These are phyloP conservation scores for Orchesella flavescens DNA, from an alignment of 2,888 invertebrate genomes.

Conservation along the genomic window DNA sequence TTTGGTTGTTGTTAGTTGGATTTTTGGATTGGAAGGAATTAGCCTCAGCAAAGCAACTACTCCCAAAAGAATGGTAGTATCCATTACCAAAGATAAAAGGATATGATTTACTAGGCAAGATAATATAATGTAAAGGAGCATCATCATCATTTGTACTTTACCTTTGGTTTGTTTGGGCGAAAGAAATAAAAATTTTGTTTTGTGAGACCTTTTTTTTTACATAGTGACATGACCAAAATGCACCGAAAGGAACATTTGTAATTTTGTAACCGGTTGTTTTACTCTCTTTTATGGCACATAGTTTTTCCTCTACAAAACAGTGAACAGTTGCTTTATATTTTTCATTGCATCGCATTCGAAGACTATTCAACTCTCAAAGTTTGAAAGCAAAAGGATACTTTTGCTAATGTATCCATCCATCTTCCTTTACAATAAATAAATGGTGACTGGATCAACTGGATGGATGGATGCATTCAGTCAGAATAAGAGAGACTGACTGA, in stretches of 20 bases:
- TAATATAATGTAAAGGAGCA: no score
- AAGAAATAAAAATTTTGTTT: background rate
- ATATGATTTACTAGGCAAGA: no score
- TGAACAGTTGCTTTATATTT: background rate
- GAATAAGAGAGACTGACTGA: slow-evolving; percentile 1
- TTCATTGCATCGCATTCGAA: slow-evolving; percentile 8
- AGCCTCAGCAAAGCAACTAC: no score
- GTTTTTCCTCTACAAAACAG: background rate
- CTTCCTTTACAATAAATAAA: slow-evolving; percentile 39
- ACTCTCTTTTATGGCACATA: slow-evolving; percentile 10
- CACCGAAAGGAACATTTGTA: slow-evolving; percentile 33
- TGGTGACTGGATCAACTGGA: slow-evolving; percentile 36
- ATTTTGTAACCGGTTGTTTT: slow-evolving; percentile 39
- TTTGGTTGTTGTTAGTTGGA: no score
- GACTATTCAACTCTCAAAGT: no score
- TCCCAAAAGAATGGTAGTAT: no score
- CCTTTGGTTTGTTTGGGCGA: background rate
- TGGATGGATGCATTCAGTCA: background rate
- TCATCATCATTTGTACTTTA: slow-evolving; percentile 16
- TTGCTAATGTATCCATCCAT: slow-evolving; percentile 46
- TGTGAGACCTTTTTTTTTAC: background rate
- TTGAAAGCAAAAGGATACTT: no score
- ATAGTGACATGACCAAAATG: slow-evolving; percentile 17
- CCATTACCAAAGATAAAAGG: no score
- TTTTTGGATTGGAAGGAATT: no score